A percentile compares a stretch with the other conserved stretches of the same genome.
These are phyloP conservation scores for Rhingia campestris DNA, from an alignment of 2,888 invertebrate genomes.

Conservation along the genomic window DNA sequence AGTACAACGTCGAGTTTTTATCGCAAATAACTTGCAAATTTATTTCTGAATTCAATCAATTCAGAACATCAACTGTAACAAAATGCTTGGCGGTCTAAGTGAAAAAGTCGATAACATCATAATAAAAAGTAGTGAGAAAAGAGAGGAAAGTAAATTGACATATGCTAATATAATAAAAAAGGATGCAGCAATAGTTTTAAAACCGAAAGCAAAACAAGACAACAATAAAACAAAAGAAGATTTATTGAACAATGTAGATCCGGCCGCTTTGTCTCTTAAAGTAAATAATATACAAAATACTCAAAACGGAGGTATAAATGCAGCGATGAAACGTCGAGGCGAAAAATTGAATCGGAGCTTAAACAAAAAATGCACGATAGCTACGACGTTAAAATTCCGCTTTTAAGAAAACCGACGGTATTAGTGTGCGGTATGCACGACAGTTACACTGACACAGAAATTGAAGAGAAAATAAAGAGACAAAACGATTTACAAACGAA, in stretches of 20 bases:
- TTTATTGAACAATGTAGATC: constrained; percentile 3
- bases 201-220: background rate
- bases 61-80: too few relatives aligned
- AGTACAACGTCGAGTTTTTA: too few relatives aligned
- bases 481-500: constrained; percentile 7
- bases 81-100: too few relatives aligned
- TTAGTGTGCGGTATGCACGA: constrained; percentile 22
- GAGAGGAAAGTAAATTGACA: background rate
- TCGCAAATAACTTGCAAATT: too few relatives aligned
- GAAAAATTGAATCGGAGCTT: constrained; percentile 4
- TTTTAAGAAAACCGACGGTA: constrained; percentile 3
- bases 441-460: background rate
- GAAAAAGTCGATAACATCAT: too few relatives aligned
- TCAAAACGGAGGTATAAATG: constrained; percentile 16
- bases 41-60: too few relatives aligned
- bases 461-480: constrained; percentile 17
- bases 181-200: constrained; percentile 6
- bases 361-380: background rate
- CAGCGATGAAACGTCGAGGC: background rate
- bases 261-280: background rate
- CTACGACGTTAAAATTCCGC: constrained; percentile 6
- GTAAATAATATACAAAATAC: constrained; percentile 8
- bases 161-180: constrained; percentile 4
- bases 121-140: too few relatives aligned
- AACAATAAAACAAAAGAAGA: background rate